Evolutionary conservation across 2,888 invertebrate genomes (phyloP), one percentile per base, ranked within the genome.

Genomic region (Sisyra nigra): DNA sequence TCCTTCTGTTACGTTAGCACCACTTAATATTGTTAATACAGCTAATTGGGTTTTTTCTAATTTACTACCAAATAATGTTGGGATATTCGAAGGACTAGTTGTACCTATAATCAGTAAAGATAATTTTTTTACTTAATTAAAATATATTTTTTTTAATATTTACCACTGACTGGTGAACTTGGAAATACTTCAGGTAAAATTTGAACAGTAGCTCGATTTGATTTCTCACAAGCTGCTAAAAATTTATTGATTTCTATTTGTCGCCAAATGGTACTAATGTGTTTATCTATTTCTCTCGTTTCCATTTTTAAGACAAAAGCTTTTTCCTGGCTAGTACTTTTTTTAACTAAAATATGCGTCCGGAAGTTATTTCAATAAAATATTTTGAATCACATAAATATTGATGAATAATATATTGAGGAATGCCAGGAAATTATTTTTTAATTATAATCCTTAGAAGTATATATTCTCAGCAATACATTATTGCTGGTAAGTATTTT

Each of bases 201-300:
- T 41, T 54, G 48, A 44, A 59, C 48, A 9, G 65, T 67, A 3
- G 69, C 58, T 1, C 65, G 55, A 2, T 68, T 71, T 42, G 60
- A 66, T 9, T 61, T 61, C 57, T 85, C 83, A 48, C 77, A 76
- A 3, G 67, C 66, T 0, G 75, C 68, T 14, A 87, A 59, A 57
- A 77, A 85, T 51, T 82, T 80, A 0, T 79, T 76, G 1, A 88
- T 69, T 52, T 91, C 87, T 51, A 80, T 74, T 59, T 92, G 91
- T n/a, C 80, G 66, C 4, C 74, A 70, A 48, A 91, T 80, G 0
- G 83, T 83, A 44, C 77, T 79, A 50, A 89, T 78, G 49, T 88
- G 77, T 49, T 76, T 79, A 57, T 79, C 79, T 49, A 86, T 73
- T n/a, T 79, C 76, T 47, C 69, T 67, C 17, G 74, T 71, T 58